Conservation (phyloP, 2,113 vertebrate species). For the Gallinago jamesoni region DNA sequence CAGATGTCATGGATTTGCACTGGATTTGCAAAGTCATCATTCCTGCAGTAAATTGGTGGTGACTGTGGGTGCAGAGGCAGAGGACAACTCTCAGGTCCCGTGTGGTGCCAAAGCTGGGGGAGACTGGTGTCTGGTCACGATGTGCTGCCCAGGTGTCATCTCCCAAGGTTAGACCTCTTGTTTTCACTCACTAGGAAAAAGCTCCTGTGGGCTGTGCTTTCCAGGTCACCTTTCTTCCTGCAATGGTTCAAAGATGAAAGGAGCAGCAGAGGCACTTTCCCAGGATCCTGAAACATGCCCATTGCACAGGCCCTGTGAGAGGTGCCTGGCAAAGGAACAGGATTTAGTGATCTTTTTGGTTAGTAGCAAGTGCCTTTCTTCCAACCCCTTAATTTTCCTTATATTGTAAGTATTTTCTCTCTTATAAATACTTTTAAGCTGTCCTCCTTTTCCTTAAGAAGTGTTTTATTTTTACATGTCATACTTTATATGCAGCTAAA, state of each 20-base stretch:
- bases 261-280: neutral
- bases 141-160: neutral
- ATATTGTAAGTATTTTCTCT: neutral
- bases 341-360: neutral
- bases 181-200: neutral
- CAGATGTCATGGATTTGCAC: neutral
- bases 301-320: neutral
- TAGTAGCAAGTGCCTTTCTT: neutral
- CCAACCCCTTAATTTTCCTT: neutral
- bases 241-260: neutral
- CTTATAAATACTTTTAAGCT: neutral
- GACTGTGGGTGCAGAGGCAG: neutral
- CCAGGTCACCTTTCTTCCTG: neutral
- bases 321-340: neutral
- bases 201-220: neutral
- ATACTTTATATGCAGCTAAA: neutral
- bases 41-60: neutral
- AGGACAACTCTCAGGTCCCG: fast-evolving
- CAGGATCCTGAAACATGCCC: neutral
- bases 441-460: neutral
- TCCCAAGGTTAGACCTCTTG: neutral
- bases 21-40: neutral
- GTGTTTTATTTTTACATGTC: neutral
- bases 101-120: neutral
- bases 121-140: neutral